Base-by-base conservation (phyloP, 2,797 vertebrate genomes). In the Sebastes trivittatus region DNA sequence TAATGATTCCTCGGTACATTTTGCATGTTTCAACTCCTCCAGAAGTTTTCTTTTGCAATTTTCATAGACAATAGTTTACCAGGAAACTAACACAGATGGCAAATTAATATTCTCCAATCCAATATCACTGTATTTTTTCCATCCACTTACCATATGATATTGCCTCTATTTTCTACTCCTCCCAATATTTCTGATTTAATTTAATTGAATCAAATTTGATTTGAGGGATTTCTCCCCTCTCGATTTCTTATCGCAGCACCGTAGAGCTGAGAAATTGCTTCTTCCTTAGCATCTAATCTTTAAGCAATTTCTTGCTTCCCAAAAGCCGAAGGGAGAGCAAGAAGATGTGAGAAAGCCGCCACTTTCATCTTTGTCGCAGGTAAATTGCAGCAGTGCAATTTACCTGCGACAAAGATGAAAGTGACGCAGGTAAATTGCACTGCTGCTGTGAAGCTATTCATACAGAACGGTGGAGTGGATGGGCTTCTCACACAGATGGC, bases 151-250 rank as follows among this genome's bases (percentile, higher is more conserved):
- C 60, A 66, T 13, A 78, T 75, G 66, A 60, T 38, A 59, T 55
- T 29, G 29, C 60, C 29, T 69, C 18, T 20, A 64, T 80, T 84
- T 66, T 72, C 23, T 71, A 75, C 87, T 75, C 75, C 56, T 65
- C 68, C 20, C 68, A 38, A 58, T 64, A 62, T 73, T 83, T 85
- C 46, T 65, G 68, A 78, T 42, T 42, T 16, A 42, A 42, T 82
- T 79, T 46, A 81, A 88, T 78, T 86, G 23, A 83, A 78, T 87
- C 60, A 77, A 89, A 87, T 86, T 76, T 70, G 70, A 88, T 88
- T 75, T 65, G 55, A 81, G 56, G 71, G 74, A 82, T 90, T 81
- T 72, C 68, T 69, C 65, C 66, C 30, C 7, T 79, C 80, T 84
- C 9, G 36, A 75, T 92, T 82, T 78, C 81, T 88, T 88, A 90